Evolutionary conservation across 2,113 vertebrate genomes (phyloP), one percentile per base, ranked within the genome.

Genomic region (Ariopsis seemanni): DNA sequence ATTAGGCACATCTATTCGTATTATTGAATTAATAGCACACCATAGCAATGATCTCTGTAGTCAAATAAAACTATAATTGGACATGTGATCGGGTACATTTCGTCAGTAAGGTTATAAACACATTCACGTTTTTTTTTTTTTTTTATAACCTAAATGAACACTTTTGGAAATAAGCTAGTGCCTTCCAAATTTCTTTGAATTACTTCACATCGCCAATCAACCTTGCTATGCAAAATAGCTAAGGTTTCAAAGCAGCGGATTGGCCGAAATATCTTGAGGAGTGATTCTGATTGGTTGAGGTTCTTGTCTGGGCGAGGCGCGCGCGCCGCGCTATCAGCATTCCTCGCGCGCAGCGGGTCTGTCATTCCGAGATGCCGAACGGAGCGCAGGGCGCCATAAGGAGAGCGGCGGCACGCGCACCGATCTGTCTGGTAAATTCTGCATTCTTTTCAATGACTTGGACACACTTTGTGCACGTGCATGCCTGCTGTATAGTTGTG

Each of bases 171-270:
- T 1, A 62, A 82, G 48, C 7, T 53, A 12, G 22, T 57, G 4
- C 42, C 5, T 77, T 78, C 15, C 52, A 74, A 25, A 42, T 71
- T 55, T 52, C 62, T 62, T 85, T 52, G 62, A 88, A 94, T 94
- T 92, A 90, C 93, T 93, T 34, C 88, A 93, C 92, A 92, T 91
- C 90, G 91, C 94, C 95, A 94, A 94, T 93, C 95, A 93, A 96
- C 90, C 94, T 91, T 96, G 95, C 93, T 95, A 87, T 85, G 86
- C 84, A 85, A 79, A 75, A 57, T 75, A 80, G 88, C 12, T 34
- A 84, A 42, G 79, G 86, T 55, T 82, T 82, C 10, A 67, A 48
- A 11, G 18, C 74, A 87, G 87, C 75, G 75, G 94, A 95, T 95
- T 94, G 95, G 95, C 79, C 55, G 71, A 30, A 48, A 34, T 4